Conservation (phyloP, 2,888 invertebrate genomes). For the Nycteola revayana region DNA sequence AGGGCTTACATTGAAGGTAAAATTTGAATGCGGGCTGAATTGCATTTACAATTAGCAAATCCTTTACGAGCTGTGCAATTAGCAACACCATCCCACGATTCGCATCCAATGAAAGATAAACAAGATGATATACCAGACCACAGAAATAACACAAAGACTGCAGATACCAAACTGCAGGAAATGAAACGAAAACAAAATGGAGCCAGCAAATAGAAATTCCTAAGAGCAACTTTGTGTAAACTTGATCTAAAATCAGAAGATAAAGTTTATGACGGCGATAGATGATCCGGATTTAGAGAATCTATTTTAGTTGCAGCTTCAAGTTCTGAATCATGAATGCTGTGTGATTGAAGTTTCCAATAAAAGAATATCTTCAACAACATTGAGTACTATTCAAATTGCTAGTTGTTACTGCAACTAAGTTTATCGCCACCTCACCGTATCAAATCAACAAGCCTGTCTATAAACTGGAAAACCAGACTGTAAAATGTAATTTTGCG, state of each 20-base stretch:
- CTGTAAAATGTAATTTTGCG: slow-evolving; percentile 11
- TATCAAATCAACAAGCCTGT: slow-evolving; percentile 15
- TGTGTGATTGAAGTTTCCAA: not conserved
- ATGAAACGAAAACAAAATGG: not conserved
- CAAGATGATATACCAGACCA: not conserved
- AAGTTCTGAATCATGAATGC: no score
- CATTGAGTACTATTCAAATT: no score
- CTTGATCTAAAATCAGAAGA: slow-evolving; percentile 7
- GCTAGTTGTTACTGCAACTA: no score
- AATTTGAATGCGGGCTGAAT: no score
- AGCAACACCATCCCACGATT: slow-evolving; percentile 4
- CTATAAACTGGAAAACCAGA: slow-evolving; percentile 4
- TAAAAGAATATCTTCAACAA: no score
- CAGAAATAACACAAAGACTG: not conserved
- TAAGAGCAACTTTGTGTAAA: slow-evolving; percentile 11
- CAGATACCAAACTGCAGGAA: not conserved
- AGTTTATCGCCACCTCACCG: slow-evolving; percentile 1
- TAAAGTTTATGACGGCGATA: slow-evolving; percentile 14
- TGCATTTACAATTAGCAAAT: not conserved
- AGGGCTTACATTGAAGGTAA: no score
- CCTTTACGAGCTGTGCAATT: slow-evolving; percentile 8
- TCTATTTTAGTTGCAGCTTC: slow-evolving; percentile 10
- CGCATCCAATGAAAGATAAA: slow-evolving; percentile 3
- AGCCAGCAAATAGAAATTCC: not conserved
- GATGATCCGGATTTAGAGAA: slow-evolving; percentile 1